Conservation (phyloP, 1,140 invertebrate genomes). For the Lycorma delicatula region DNA sequence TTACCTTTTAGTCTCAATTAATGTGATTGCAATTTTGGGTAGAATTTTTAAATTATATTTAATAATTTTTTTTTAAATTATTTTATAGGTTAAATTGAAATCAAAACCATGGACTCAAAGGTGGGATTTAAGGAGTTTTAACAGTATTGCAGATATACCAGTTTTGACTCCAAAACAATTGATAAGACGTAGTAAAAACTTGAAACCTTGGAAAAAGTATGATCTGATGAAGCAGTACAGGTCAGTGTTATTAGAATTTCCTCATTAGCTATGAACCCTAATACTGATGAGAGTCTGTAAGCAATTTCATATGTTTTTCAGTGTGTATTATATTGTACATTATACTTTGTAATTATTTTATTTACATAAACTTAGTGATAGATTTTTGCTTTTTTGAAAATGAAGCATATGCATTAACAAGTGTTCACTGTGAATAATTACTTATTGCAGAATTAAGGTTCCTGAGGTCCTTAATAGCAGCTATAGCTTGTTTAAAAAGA, state of each 20-base stretch:
- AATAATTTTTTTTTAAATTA: neutral
- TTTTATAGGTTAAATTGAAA: constrained; percentile 62
- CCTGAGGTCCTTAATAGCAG: too few relatives aligned
- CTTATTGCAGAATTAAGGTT: too few relatives aligned
- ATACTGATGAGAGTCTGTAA: too few relatives aligned
- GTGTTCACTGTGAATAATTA: too few relatives aligned
- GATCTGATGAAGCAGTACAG: constrained; percentile 92
- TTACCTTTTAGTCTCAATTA: neutral
- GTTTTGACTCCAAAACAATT: constrained; percentile 38
- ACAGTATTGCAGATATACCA: constrained; percentile 58
- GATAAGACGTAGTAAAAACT: constrained; percentile 51
- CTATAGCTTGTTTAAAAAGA: too few relatives aligned
- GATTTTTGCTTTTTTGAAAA: neutral
- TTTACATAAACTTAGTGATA: too few relatives aligned
- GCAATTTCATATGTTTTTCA: too few relatives aligned
- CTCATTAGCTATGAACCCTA: neutral
- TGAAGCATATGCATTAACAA: neutral
- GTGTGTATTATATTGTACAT: too few relatives aligned
- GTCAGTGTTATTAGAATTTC: constrained; percentile 42
- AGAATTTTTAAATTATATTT: neutral
- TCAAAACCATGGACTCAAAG: constrained; percentile 74
- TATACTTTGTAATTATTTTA: too few relatives aligned
- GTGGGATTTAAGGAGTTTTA: constrained; percentile 74
- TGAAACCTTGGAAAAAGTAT: constrained; percentile 78
- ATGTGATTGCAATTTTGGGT: neutral